phyloP scores from a whole-genome alignment of 2,113 vertebrate genomes.

The Natator depressus region DNA sequence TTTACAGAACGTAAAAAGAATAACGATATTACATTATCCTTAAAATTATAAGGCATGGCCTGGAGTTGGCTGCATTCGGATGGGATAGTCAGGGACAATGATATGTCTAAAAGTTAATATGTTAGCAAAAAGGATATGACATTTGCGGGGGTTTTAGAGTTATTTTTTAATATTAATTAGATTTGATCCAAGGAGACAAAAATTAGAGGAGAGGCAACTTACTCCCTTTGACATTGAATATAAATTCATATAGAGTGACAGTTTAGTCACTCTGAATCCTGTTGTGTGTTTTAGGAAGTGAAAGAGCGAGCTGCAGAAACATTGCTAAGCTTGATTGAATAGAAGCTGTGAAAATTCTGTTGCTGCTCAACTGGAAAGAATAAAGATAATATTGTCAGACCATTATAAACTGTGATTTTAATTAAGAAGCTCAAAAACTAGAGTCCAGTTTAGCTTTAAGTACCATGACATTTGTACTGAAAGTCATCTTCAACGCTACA shows the following conservation, averaged over 20 bases:
- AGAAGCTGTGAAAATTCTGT: slow-evolving; percentile 83
- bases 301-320: slow-evolving; percentile 68
- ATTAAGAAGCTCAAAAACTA: slow-evolving; percentile 87
- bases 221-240: slow-evolving; percentile 65
- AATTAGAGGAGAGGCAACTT: slow-evolving; percentile 21
- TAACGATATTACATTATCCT: background rate
- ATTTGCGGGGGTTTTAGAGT: slow-evolving; percentile 45
- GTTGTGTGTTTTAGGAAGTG: slow-evolving; percentile 71
- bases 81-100: background rate
- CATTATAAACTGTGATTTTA: slow-evolving; percentile 85
- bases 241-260: slow-evolving; percentile 64
- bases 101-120: slow-evolving; percentile 10
- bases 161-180: slow-evolving; percentile 59
- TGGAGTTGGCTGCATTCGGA: background rate
- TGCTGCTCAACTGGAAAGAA: slow-evolving; percentile 83
- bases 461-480: slow-evolving; percentile 88
- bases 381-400: slow-evolving; percentile 85
- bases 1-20: background rate
- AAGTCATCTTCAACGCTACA: slow-evolving; percentile 87
- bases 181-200: slow-evolving; percentile 42
- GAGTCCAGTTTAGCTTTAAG: slow-evolving; percentile 84
- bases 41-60: background rate
- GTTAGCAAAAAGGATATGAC: slow-evolving; percentile 24
- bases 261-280: slow-evolving; percentile 65
- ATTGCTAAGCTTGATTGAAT: slow-evolving; percentile 79